Conservation (phyloP, 1,140 invertebrate genomes). For the Cardiocondyla obscurior region DNA sequence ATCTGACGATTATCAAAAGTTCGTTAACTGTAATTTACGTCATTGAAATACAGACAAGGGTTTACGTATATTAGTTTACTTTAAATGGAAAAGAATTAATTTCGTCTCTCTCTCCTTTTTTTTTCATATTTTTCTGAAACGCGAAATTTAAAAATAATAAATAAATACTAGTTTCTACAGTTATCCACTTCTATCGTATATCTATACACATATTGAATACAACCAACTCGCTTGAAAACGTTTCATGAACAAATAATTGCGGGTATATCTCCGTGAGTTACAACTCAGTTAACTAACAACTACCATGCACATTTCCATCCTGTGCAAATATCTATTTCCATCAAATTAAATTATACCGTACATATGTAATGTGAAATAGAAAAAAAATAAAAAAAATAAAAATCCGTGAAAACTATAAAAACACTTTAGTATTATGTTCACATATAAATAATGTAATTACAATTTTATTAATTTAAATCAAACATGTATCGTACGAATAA, state of each 20-base stretch:
- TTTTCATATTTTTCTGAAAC: not conserved
- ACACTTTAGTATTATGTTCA: not conserved
- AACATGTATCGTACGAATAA: not conserved
- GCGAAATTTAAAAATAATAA: conserved; percentile 4
- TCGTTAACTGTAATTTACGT: not conserved
- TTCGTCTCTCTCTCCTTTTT: not conserved
- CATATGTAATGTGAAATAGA: not conserved
- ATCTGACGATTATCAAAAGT: not conserved
- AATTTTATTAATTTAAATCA: conserved; percentile 2
- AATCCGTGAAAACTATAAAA: not conserved
- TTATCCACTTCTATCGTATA: not conserved
- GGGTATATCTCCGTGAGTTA: conserved; percentile 3
- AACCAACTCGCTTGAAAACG: not conserved
- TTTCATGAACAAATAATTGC: conserved; percentile 22
- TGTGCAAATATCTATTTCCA: conserved; percentile 3
- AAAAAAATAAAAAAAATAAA: too few species aligned
- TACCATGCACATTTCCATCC: conserved; percentile 14
- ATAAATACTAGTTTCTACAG: not conserved
- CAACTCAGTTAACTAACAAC: conserved; percentile 8
- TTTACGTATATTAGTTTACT: not conserved
- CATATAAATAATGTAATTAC: not conserved
- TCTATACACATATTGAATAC: not conserved
- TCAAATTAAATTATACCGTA: not conserved
- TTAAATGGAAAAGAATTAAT: not conserved
- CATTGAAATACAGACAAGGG: not conserved